A percentile compares a stretch with the other conserved stretches of the same genome.
These are phyloP conservation scores for Lochmaea crataegi DNA, from an alignment of 2,888 invertebrate genomes.

Conservation along the genomic window DNA sequence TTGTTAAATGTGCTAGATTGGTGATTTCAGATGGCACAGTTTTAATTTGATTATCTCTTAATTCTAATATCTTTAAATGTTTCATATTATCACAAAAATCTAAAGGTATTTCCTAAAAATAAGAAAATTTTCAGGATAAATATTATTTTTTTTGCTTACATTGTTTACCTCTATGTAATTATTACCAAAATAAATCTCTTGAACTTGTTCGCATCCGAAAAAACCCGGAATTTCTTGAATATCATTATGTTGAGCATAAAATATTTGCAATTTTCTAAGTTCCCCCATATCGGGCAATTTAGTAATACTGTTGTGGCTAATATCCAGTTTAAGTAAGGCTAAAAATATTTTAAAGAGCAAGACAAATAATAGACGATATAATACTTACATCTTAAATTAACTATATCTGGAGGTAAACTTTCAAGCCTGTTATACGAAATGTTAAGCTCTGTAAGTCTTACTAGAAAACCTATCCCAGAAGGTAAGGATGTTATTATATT, in stretches of 20 bases:
- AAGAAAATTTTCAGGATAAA: constrained; percentile 6
- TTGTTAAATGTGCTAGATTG: constrained; percentile 78
- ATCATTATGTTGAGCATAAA: constrained; percentile 87
- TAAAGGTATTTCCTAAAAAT: constrained; percentile 73
- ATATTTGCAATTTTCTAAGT: constrained; percentile 77
- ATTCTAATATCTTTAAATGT: constrained; percentile 79
- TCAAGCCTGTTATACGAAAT: constrained; percentile 80
- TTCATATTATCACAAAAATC: constrained; percentile 79
- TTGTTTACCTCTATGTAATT: constrained; percentile 79
- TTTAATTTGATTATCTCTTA: constrained; percentile 85
- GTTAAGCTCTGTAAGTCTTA: constrained; percentile 79
- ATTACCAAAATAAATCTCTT: constrained; percentile 85
- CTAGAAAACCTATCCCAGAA: constrained; percentile 85
- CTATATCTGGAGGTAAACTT: constrained; percentile 84
- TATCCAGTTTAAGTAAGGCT: constrained; percentile 79
- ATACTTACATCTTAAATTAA: constrained; percentile 79
- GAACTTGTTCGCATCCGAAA: constrained; percentile 79
- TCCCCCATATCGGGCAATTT: constrained; percentile 76
- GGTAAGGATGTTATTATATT: constrained; percentile 81
- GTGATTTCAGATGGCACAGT: constrained; percentile 83
- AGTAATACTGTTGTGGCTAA: constrained; percentile 78
- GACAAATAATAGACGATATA: not conserved
- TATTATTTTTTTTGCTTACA: not conserved
- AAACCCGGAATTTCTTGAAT: constrained; percentile 81
- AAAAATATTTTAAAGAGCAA: constrained; percentile 47